Percentiles rank a stretch among this genome's conserved stretches.
These are phyloP conservation scores for Odontophorus gujanensis DNA, from an alignment of 2,113 vertebrate species.

Conservation along the genomic window DNA sequence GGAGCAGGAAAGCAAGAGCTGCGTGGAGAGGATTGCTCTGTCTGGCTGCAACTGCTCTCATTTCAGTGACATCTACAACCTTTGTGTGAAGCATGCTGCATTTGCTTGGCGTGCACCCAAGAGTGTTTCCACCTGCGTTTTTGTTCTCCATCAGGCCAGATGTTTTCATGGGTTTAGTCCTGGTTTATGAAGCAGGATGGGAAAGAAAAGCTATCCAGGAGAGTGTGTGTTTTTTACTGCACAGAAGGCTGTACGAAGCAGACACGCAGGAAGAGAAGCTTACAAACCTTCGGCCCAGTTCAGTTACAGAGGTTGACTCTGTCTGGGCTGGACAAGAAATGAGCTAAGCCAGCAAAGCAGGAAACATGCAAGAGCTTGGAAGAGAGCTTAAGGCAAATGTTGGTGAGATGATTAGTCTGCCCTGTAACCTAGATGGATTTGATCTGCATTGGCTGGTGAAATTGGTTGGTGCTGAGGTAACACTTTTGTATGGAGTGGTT, in stretches of 20 bases:
- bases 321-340: background rate
- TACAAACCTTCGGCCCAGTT: conserved; percentile 13
- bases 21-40: background rate
- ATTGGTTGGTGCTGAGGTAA: background rate
- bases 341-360: conserved; percentile 38
- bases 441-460: background rate
- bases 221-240: background rate
- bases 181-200: background rate
- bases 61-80: too few species aligned
- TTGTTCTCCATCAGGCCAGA: background rate
- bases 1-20: background rate
- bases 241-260: background rate
- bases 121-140: rapidly evolving
- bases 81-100: background rate
- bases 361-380: conserved; percentile 1
- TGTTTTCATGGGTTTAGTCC: background rate
- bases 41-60: background rate
- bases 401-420: background rate
- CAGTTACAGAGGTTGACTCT: background rate
- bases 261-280: background rate
- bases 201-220: background rate
- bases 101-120: background rate
- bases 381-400: conserved; percentile 17
- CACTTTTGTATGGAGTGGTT: background rate
- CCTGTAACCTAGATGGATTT: background rate